These are phyloP conservation scores for Trigoniulus corallinus DNA, from an alignment of 1,140 invertebrate species.

Conservation along the genomic window DNA sequence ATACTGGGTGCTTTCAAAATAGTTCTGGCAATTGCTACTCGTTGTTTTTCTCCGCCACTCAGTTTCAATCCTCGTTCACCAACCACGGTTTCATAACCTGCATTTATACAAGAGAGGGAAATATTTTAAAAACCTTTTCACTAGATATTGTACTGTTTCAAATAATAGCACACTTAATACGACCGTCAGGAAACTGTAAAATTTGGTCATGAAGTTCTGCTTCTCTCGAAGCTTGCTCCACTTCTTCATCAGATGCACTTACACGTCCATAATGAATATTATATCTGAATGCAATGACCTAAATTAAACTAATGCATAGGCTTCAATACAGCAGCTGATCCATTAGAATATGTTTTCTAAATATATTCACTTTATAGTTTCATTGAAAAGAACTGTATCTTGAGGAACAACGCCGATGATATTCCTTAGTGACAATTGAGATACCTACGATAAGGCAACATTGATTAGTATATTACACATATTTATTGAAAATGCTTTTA, in stretches of 20 bases:
- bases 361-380: constrained; percentile 50
- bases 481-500: background rate
- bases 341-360: background rate
- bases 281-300: constrained; percentile 41
- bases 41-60: constrained; percentile 76
- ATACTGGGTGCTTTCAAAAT: constrained; percentile 72
- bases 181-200: constrained; percentile 69
- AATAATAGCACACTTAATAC: constrained; percentile 2
- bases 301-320: background rate
- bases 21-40: constrained; percentile 81
- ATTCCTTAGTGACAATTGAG: constrained; percentile 53
- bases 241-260: constrained; percentile 55
- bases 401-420: constrained; percentile 88
- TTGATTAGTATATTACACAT: background rate
- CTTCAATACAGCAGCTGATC: background rate
- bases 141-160: constrained; percentile 1
- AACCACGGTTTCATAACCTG: constrained; percentile 28
- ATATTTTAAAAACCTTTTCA: background rate
- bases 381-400: constrained; percentile 94
- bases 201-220: constrained; percentile 92
- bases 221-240: constrained; percentile 69
- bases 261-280: constrained; percentile 89
- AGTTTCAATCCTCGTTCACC: constrained; percentile 32
- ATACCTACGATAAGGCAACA: constrained; percentile 43
- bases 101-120: no score